These are phyloP conservation scores for Vireo griseus DNA, from an alignment of 2,797 vertebrate genomes.

Conservation along the genomic window DNA sequence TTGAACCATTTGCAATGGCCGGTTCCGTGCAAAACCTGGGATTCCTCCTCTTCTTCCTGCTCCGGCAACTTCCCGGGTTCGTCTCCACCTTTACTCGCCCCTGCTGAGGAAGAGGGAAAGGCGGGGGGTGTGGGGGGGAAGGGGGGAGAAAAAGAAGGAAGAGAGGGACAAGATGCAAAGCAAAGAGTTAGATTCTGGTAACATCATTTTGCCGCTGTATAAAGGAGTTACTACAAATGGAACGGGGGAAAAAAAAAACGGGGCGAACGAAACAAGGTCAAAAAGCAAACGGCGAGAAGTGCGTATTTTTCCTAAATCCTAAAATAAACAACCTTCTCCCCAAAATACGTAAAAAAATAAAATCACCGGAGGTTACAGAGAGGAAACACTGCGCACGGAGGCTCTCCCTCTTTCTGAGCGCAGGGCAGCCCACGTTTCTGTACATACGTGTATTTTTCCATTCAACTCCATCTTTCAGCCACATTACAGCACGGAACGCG, in stretches of 20 bases:
- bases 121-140: neutral
- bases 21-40: constrained; percentile 87
- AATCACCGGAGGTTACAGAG: constrained; percentile 33
- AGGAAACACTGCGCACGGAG: neutral
- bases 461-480: constrained; percentile 67
- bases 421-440: constrained; percentile 57
- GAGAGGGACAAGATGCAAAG: constrained; percentile 20
- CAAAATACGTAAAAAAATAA: neutral
- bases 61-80: constrained; percentile 87
- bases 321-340: neutral
- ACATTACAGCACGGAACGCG: constrained; percentile 43
- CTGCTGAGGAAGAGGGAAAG: constrained; percentile 80
- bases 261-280: neutral
- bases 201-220: neutral
- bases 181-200: constrained; percentile 51
- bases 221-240: neutral
- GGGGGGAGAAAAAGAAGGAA: neutral
- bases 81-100: constrained; percentile 92
- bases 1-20: constrained; percentile 99
- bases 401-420: neutral
- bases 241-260: fast-evolving
- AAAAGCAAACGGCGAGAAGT: neutral
- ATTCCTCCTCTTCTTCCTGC: constrained; percentile 83
- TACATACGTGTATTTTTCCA: constrained; percentile 65
- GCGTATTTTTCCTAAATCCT: neutral